Base-by-base conservation (phyloP, 2,797 vertebrate genomes). In the Buceros bicornis region DNA sequence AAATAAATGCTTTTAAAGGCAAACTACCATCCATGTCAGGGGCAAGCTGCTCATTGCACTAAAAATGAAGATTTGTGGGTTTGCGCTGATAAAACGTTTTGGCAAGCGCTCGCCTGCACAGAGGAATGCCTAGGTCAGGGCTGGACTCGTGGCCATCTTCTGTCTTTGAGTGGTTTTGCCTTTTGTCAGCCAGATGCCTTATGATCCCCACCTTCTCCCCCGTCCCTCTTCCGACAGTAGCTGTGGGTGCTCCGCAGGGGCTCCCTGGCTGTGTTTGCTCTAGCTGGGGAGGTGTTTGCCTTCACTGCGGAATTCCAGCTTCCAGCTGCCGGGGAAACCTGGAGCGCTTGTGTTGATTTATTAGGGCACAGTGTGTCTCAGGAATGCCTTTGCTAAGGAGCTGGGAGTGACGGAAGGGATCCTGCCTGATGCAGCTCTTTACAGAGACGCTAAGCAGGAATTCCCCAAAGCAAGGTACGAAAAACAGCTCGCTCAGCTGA, bases 241-340 rank as follows among this genome's bases (percentile, higher is more conserved):
- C 95, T 53, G 80, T 62, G 87, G 57, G n/a, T 4, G 29, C 96
- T 66, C 90, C 56, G 61, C 94, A 82, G 96, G 97, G 89, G 84
- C 91, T 96, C 80, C 25, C 54, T 35, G 33, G 20, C 82, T 22
- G 13, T 90, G 93, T 94, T 96, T 91, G 93, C 89, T 95, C 96
- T 94, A 93, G 87, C 88, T 93, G 85, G 85, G 89, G 94, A 93
- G 87, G 77, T 90, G 93, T 97, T 96, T 92, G 85, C 88, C 96
- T 90, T 92, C 47, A 6, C 67, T 93, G 90, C 90, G 83, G 69
- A 95, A 90, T 89, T 88, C 76, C 90, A 53, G 66, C 72, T 87
- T 83, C 88, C 92, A 96, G 92, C 95, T 92, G 93, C 95, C 16
- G 1, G 91, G 88, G 95, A 95, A 94, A 95, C 95, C 60, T 91